Evolutionary conservation across 2,113 vertebrate species (phyloP).

Genomic region (Xenopus laevis): DNA sequence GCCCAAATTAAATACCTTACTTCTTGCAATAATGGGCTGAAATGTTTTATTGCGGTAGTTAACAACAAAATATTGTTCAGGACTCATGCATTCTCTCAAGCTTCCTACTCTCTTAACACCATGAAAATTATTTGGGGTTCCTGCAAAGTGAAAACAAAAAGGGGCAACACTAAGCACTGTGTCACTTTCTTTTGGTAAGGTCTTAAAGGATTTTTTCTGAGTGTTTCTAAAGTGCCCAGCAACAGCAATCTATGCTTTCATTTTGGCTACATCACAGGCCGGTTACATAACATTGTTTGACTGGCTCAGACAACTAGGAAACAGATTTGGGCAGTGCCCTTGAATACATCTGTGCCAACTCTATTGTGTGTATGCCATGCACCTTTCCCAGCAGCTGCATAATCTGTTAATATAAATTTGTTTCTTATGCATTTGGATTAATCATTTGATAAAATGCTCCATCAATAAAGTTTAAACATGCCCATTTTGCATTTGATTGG

Average conservation of each 20-base stretch:
- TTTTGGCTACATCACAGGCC: conserved; percentile 18
- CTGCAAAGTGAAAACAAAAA: conserved; percentile 10
- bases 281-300: conserved; percentile 23
- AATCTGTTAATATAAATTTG: conserved; percentile 4
- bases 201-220: conserved; percentile 19
- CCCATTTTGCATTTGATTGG: not conserved
- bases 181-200: conserved; percentile 7
- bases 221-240: conserved; percentile 9
- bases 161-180: not conserved
- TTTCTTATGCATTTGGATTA: conserved; percentile 11
- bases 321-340: conserved; percentile 20
- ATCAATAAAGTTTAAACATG: conserved; percentile 19
- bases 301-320: conserved; percentile 7
- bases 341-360: conserved; percentile 6
- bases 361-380: conserved; percentile 10
- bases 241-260: conserved; percentile 16
- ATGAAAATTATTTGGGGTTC: not conserved
- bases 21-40: too few species aligned
- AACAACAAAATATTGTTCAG: not conserved
- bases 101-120: not conserved
- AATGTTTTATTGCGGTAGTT: not conserved
- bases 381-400: not conserved
- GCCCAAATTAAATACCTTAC: too few species aligned
- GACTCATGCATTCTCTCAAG: not conserved
- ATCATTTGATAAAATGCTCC: conserved; percentile 18